These are phyloP conservation scores for Halcyon badia DNA, from an alignment of 2,797 vertebrate species.

Conservation along the genomic window DNA sequence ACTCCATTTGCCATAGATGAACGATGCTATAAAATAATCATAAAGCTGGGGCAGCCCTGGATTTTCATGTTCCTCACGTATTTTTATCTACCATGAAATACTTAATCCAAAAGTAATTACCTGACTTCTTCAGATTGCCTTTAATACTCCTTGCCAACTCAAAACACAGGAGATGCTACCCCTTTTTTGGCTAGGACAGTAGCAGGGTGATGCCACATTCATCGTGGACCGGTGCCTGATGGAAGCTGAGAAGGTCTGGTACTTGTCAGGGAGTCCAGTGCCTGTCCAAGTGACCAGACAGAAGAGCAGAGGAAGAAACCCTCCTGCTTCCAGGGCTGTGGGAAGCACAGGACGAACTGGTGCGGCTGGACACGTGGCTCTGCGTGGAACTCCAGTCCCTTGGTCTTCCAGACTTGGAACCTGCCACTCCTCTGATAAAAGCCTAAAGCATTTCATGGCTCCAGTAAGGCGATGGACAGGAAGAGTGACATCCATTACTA, in stretches of 20 bases:
- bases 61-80: constrained; percentile 2
- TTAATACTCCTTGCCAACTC: background rate
- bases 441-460: background rate
- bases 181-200: background rate
- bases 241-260: background rate
- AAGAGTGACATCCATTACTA: background rate
- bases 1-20: constrained; percentile 50
- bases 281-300: background rate
- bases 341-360: background rate
- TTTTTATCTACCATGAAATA: constrained; percentile 34
- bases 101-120: constrained; percentile 48
- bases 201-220: background rate
- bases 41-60: constrained; percentile 12
- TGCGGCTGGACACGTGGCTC: background rate
- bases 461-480: background rate
- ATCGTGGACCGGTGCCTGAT: rapidly evolving
- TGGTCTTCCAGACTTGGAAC: background rate
- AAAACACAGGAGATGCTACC: background rate
- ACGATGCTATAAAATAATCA: constrained; percentile 56
- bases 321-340: background rate
- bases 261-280: rapidly evolving
- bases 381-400: background rate
- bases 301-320: background rate
- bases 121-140: constrained; percentile 10
- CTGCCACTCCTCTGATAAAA: background rate